Evolutionary conservation across 2,797 vertebrate genomes (phyloP).

Genomic region (Sus cebifrons): DNA sequence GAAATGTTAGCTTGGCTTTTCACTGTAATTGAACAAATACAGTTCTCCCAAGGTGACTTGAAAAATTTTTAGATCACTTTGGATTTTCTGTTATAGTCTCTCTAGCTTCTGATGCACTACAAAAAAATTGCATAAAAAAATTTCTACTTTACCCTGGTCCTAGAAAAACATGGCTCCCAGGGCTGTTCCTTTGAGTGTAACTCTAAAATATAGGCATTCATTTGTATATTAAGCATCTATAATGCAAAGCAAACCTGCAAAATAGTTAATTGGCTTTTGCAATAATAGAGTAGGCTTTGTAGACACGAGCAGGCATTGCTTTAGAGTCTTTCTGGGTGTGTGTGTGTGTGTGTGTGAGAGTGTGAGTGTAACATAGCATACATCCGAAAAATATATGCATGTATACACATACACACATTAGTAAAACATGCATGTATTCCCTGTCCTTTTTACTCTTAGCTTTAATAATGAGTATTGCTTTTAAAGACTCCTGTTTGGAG

Average conservation of each 20-base stretch:
- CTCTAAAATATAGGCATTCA: neutral
- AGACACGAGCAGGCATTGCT: neutral
- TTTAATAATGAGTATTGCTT: neutral
- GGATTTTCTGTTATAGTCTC: constrained; percentile 19
- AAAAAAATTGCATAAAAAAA: neutral
- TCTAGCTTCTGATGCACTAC: neutral
- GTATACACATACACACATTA: neutral
- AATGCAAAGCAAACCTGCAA: neutral
- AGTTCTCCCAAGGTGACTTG: constrained; percentile 39
- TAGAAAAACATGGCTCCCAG: neutral
- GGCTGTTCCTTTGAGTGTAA: constrained; percentile 12
- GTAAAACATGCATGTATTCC: neutral
- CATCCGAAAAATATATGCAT: neutral
- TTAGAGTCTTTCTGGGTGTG: neutral
- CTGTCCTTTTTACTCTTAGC: neutral
- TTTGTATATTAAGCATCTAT: neutral
- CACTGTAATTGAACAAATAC: constrained; percentile 15
- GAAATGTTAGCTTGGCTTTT: constrained; percentile 58
- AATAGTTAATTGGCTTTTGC: neutral
- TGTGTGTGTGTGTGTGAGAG: neutral
- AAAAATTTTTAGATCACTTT: neutral
- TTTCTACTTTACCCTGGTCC: neutral
- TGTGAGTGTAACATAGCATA: neutral
- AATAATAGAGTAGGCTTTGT: neutral
- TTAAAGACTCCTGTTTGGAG: neutral